Conservation (phyloP, 1,140 invertebrate species). For the Holotrichia oblita region DNA sequence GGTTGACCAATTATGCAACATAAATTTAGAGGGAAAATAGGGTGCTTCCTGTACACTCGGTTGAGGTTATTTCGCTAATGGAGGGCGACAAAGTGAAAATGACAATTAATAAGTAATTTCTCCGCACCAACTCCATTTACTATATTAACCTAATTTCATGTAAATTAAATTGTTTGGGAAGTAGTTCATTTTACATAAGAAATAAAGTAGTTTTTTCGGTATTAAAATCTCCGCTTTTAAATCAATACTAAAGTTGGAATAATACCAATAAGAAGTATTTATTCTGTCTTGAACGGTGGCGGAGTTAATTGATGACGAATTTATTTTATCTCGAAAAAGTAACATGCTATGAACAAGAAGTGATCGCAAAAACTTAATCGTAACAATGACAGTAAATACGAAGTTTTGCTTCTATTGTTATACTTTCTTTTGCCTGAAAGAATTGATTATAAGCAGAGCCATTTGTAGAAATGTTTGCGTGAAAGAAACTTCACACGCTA, state of each 20-base stretch:
- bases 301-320: neutral
- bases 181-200: neutral
- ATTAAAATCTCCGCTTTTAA: neutral
- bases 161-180: neutral
- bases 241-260: too few species aligned
- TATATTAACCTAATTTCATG: neutral
- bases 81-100: neutral
- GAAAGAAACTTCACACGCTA: neutral
- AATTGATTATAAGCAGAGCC: conserved; percentile 6
- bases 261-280: too few species aligned
- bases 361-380: neutral
- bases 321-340: neutral
- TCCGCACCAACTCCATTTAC: neutral
- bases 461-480: neutral
- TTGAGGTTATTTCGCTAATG: conserved; percentile 16
- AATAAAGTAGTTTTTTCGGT: neutral
- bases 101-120: conserved; percentile 13
- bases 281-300: neutral
- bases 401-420: neutral
- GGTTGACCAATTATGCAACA: conserved; percentile 1
- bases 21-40: neutral
- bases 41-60: neutral
- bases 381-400: neutral
- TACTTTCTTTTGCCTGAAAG: neutral
- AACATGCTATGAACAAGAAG: neutral